Conservation (phyloP, 2,797 vertebrate genomes). For the Peromyscus aztecus region DNA sequence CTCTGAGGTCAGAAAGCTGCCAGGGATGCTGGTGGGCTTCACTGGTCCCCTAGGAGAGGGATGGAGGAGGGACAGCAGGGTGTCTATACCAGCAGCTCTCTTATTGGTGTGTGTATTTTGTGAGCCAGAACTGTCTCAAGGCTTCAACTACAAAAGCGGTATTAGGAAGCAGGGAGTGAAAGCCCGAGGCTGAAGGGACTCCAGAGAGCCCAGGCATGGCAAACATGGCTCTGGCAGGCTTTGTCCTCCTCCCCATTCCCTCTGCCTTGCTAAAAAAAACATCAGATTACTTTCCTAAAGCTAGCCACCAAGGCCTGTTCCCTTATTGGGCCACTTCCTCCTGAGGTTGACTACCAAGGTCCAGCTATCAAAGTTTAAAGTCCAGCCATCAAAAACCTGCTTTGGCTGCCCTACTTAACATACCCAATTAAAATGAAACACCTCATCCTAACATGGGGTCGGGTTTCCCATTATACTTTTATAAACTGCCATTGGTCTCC, state of each 20-base stretch:
- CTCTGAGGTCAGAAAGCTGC: not conserved
- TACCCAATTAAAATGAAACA: not conserved
- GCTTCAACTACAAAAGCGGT: not conserved
- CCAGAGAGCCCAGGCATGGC: not conserved
- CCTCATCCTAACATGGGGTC: not conserved
- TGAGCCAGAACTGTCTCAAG: not conserved
- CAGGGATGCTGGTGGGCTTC: not conserved
- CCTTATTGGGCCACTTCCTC: not conserved
- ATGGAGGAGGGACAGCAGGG: not conserved
- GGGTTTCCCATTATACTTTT: not conserved
- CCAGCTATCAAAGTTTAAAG: not conserved
- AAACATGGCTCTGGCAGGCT: not conserved
- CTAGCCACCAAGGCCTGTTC: not conserved
- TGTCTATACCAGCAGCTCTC: not conserved
- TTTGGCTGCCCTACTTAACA: not conserved
- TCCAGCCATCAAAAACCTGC: not conserved
- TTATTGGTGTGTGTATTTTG: not conserved
- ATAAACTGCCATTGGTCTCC: not conserved
- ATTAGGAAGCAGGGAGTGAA: not conserved
- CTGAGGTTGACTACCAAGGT: not conserved
- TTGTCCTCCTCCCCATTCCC: not conserved
- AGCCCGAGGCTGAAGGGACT: not conserved
- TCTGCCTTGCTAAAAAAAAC: not conserved
- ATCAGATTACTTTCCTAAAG: not conserved
- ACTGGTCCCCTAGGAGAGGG: not conserved